phyloP scores from a whole-genome alignment of 2,113 vertebrate species.

The Myotis brandtii region DNA sequence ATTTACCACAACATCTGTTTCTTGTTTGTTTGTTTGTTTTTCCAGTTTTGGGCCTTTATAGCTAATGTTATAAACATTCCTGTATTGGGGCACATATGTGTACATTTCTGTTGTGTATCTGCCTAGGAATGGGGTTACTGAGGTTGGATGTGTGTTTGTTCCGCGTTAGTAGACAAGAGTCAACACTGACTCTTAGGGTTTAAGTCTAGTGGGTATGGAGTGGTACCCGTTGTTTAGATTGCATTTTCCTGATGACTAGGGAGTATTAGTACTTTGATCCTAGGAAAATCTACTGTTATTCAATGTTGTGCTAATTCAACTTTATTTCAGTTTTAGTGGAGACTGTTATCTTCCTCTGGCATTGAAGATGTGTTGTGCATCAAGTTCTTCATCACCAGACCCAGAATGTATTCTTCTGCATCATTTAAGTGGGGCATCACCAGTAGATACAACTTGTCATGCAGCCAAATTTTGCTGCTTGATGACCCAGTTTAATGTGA shows the following conservation, averaged over 20 bases:
- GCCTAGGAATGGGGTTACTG: not conserved
- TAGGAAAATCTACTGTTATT: not conserved
- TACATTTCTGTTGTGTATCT: not conserved
- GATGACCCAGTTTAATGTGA: not conserved
- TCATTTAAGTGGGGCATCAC: not conserved
- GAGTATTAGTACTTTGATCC: not conserved
- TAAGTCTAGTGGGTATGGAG: not conserved
- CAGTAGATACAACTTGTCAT: not conserved
- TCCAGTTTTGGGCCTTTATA: not conserved
- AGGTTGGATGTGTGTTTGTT: not conserved
- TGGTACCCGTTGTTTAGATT: not conserved
- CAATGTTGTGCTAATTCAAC: not conserved
- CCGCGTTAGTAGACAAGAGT: not conserved
- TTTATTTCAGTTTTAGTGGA: not conserved
- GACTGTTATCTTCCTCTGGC: not conserved
- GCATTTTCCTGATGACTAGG: not conserved
- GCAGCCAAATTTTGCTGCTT: not conserved
- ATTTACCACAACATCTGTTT: not conserved
- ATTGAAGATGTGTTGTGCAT: not conserved
- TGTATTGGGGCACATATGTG: not conserved
- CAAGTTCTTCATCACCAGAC: not conserved
- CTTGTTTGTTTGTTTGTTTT: not conserved
- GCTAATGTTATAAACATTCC: not conserved
- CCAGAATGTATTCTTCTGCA: not conserved
- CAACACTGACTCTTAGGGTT: not conserved